Evolutionary conservation across 2,888 invertebrate genomes (phyloP).

Genomic region (Isotomurus palustris): DNA sequence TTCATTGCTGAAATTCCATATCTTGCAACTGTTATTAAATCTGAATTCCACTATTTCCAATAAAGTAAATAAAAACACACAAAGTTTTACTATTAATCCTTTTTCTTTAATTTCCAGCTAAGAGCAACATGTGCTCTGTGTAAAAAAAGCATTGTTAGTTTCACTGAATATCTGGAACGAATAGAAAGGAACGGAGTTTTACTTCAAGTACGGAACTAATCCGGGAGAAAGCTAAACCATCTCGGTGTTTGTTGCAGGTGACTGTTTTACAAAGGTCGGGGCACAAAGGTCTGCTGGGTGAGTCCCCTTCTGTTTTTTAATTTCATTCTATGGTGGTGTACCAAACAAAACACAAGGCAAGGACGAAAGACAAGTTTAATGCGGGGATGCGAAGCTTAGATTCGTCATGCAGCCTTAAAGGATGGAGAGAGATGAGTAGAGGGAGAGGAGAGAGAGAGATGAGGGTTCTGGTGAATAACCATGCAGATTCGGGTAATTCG

Average conservation of each 20-base stretch:
- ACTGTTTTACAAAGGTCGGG: too few species aligned
- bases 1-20: too few species aligned
- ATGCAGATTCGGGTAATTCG: constrained; percentile 4
- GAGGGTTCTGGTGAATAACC: background rate
- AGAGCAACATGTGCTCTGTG: too few species aligned
- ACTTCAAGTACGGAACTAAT: constrained; percentile 6
- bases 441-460: background rate
- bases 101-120: too few species aligned
- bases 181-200: background rate
- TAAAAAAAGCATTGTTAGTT: too few species aligned
- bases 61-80: too few species aligned
- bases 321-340: background rate
- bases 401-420: background rate
- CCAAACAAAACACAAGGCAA: background rate
- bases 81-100: too few species aligned
- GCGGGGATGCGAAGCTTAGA: background rate
- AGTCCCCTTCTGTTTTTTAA: too few species aligned
- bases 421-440: background rate
- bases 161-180: too few species aligned
- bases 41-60: too few species aligned
- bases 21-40: too few species aligned
- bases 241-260: constrained; percentile 1
- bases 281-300: too few species aligned
- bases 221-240: constrained; percentile 6
- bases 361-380: background rate